Evolutionary conservation across 2,888 invertebrate genomes (phyloP).

Genomic region (Luffia ferchaultella): DNA sequence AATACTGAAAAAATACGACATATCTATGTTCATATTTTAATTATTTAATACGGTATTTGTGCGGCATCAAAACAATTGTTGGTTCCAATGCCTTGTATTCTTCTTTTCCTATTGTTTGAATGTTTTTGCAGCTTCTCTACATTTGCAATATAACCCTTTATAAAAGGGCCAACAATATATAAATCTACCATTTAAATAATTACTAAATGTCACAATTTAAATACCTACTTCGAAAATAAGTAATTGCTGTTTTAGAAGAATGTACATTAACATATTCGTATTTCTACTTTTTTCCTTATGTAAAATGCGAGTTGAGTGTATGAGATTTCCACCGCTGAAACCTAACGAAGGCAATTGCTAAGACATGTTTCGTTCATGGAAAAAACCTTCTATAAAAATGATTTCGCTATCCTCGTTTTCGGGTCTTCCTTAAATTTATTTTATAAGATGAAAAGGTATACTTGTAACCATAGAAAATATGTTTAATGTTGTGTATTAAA

Average conservation of each 20-base stretch:
- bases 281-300: background rate
- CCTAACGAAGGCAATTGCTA: background rate
- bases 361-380: background rate
- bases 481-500: no score
- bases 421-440: no score
- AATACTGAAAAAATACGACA: no score
- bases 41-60: no score
- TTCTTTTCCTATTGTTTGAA: no score
- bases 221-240: background rate
- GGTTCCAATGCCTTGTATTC: no score
- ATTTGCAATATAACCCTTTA: no score
- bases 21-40: no score
- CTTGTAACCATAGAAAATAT: no score
- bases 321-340: background rate
- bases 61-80: no score
- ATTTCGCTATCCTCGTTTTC: background rate
- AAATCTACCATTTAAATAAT: background rate
- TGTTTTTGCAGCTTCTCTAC: no score
- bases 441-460: no score
- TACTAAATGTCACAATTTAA: background rate
- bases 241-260: background rate
- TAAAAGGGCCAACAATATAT: background rate
- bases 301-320: background rate
- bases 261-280: background rate
- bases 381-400: background rate